phyloP scores from a whole-genome alignment of 1,140 invertebrate genomes.

The Amyelois transitella region DNA sequence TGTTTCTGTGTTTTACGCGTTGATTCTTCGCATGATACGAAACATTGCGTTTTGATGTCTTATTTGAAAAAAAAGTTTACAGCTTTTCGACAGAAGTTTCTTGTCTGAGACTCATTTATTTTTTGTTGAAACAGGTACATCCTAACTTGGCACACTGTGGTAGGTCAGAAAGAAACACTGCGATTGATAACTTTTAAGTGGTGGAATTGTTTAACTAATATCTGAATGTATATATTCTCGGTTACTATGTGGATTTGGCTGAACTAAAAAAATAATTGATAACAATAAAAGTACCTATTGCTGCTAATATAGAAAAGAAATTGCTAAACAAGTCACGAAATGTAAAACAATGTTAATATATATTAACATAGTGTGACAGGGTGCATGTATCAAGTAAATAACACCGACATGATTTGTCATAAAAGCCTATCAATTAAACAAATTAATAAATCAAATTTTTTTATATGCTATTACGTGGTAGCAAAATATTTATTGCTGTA shows the following conservation, averaged over 20 bases:
- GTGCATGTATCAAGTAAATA: conserved; percentile 55
- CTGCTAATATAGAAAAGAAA: background rate
- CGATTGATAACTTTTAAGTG: conserved; percentile 20
- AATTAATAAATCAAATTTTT: conserved; percentile 1
- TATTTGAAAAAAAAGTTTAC: conserved; percentile 32
- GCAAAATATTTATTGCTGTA: background rate
- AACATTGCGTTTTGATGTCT: conserved; percentile 54
- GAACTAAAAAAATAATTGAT: too few species aligned
- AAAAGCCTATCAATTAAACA: background rate
- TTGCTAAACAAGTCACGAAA: background rate
- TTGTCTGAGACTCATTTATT: conserved; percentile 9
- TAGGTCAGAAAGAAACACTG: conserved; percentile 28
- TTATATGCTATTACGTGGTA: background rate
- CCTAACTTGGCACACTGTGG: conserved; percentile 69
- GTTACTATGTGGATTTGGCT: too few species aligned
- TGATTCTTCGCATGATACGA: conserved; percentile 64
- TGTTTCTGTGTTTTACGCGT: conserved; percentile 63
- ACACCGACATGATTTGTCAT: background rate
- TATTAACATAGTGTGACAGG: conserved; percentile 66
- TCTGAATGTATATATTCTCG: too few species aligned
- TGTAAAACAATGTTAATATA: background rate
- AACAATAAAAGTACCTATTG: too few species aligned
- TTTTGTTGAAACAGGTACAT: conserved; percentile 56
- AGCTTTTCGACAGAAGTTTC: conserved; percentile 34
- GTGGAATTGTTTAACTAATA: background rate